These are phyloP conservation scores for Nephotettix cincticeps DNA, from an alignment of 1,140 invertebrate species.

Conservation along the genomic window DNA sequence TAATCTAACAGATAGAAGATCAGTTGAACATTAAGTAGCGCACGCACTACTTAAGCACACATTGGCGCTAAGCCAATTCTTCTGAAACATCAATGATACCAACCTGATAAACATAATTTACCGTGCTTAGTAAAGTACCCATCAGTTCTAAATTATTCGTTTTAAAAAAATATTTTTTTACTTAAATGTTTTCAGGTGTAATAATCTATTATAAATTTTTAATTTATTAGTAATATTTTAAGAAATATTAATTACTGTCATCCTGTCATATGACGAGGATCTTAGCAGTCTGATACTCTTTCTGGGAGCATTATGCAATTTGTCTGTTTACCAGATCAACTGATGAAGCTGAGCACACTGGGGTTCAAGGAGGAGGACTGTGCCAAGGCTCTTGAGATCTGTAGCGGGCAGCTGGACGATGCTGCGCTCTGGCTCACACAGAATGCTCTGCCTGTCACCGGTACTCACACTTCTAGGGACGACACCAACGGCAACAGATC, in stretches of 20 bases:
- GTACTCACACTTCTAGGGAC: neutral
- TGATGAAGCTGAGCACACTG: constrained; percentile 62
- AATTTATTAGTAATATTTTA: too few relatives aligned
- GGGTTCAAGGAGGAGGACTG: constrained; percentile 75
- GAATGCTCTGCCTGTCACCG: constrained; percentile 53
- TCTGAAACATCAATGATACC: too few relatives aligned
- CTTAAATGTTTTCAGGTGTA: too few relatives aligned
- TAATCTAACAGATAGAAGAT: too few relatives aligned
- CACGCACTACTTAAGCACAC: too few relatives aligned
- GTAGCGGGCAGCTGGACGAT: constrained; percentile 71
- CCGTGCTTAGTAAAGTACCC: too few relatives aligned
- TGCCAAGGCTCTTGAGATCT: constrained; percentile 62
- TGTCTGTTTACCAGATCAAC: constrained; percentile 43
- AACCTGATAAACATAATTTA: too few relatives aligned
- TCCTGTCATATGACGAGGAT: neutral
- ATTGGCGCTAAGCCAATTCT: neutral
- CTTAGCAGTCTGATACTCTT: neutral
- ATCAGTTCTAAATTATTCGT: too few relatives aligned
- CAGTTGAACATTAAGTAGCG: too few relatives aligned
- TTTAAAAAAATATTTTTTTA: too few relatives aligned
- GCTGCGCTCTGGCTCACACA: constrained; percentile 82
- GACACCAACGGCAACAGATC: neutral
- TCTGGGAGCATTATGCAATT: neutral
- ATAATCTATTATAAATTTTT: neutral
- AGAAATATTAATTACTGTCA: too few relatives aligned